Percentiles rank a stretch among this genome's conserved stretches.
Evolutionary conservation across 2,797 vertebrate species (phyloP).

Genomic region (Nothura maculosa): DNA sequence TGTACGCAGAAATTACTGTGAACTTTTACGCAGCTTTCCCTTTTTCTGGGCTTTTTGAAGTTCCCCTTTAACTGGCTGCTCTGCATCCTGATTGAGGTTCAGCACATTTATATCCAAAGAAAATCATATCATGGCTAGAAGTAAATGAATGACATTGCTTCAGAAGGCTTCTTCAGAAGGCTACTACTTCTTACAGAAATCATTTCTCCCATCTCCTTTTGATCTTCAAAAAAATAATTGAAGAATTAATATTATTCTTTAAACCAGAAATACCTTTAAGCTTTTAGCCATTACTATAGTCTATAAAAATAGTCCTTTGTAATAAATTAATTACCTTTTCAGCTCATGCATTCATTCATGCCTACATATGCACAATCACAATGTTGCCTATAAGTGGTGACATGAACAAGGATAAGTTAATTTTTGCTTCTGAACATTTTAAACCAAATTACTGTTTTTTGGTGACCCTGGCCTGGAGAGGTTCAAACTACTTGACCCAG

Average conservation of each 20-base stretch:
- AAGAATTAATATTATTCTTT: conserved; percentile 57
- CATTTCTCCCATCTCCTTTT: conserved; percentile 51
- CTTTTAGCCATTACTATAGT: not conserved
- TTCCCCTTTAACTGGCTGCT: conserved; percentile 71
- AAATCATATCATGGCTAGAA: conserved; percentile 53
- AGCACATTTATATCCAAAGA: conserved; percentile 71
- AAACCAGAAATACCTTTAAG: conserved; percentile 43
- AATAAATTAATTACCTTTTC: conserved; percentile 56
- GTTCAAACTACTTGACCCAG: not conserved
- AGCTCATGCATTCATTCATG: not conserved
- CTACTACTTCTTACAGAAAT: conserved; percentile 51
- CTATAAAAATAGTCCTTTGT: conserved; percentile 23
- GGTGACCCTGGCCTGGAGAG: not conserved
- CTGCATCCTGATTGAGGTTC: conserved; percentile 73
- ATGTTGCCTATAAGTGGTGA: not conserved
- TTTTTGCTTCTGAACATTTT: conserved; percentile 29
- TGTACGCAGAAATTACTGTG: conserved; percentile 62
- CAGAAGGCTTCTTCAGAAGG: conserved; percentile 65
- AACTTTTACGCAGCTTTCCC: conserved; percentile 60
- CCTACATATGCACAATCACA: not conserved
- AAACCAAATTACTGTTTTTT: not conserved
- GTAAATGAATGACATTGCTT: conserved; percentile 70
- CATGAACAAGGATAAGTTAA: conserved; percentile 22
- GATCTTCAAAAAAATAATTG: conserved; percentile 61
- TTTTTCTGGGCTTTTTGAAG: conserved; percentile 68